Conservation (phyloP, 2,113 vertebrate species). For the Oreotrochilus melanogaster region DNA sequence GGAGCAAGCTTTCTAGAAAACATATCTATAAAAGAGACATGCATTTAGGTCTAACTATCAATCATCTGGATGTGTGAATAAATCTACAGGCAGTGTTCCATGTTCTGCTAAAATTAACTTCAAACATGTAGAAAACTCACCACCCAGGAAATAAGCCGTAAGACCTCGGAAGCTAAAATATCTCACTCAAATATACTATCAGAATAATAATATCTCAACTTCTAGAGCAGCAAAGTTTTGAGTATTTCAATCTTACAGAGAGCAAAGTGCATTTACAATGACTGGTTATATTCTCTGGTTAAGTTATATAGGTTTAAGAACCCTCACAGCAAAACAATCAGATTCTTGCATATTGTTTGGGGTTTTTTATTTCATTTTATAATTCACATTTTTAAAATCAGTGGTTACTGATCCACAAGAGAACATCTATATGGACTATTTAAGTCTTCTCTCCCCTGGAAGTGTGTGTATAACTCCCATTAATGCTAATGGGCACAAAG, state of each 20-base stretch:
- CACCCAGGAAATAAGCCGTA: neutral
- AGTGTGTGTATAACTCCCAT: conserved; percentile 52
- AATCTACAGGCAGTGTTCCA: conserved; percentile 44
- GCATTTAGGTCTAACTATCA: conserved; percentile 64
- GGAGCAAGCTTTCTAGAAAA: conserved; percentile 63
- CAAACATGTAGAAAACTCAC: neutral
- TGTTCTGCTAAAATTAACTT: conserved; percentile 31
- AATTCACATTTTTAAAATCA: conserved; percentile 17
- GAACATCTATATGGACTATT: conserved; percentile 36
- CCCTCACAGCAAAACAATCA: neutral
- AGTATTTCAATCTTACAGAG: neutral
- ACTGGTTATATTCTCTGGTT: neutral
- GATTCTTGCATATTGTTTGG: neutral
- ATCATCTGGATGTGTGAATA: conserved; percentile 62
- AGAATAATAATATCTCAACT: neutral
- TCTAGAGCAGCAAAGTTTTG: neutral
- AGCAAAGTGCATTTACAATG: neutral
- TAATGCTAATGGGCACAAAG: conserved; percentile 75
- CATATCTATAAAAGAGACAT: conserved; percentile 55
- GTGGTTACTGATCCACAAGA: conserved; percentile 35
- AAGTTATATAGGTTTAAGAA: conserved; percentile 4
- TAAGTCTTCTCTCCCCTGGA: conserved; percentile 47
- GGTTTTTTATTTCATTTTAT: conserved; percentile 13
- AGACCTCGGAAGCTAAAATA: neutral
- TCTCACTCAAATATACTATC: neutral